These are phyloP conservation scores for Natator depressus DNA, from an alignment of 2,113 vertebrate species.

Conservation along the genomic window DNA sequence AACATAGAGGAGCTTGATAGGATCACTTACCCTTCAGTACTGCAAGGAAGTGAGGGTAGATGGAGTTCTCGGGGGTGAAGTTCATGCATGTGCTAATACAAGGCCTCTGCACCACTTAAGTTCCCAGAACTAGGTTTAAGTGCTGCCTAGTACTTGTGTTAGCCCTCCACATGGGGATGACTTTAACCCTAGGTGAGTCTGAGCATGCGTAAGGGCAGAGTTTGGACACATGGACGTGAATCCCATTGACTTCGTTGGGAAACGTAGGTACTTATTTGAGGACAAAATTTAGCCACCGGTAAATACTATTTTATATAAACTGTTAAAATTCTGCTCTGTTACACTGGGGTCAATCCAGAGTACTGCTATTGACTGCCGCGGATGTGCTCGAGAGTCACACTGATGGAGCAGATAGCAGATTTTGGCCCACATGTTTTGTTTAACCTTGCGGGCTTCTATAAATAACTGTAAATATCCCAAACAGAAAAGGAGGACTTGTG, in stretches of 20 bases:
- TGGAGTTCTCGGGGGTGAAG: not conserved
- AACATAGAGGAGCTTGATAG: not conserved
- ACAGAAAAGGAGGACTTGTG: too few relatives aligned
- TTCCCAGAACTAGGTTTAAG: not conserved
- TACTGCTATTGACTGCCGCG: not conserved
- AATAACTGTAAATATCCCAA: not conserved
- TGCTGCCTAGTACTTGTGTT: not conserved
- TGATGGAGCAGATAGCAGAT: not conserved
- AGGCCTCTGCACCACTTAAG: not conserved
- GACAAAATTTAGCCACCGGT: not conserved
- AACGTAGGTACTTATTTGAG: not conserved
- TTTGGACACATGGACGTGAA: not conserved
- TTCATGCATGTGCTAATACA: not conserved
- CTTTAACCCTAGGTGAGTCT: not conserved
- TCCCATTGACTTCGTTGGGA: not conserved
- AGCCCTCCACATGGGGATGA: not conserved
- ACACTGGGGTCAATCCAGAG: not conserved
- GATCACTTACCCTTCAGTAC: not conserved
- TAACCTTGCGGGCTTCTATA: not conserved
- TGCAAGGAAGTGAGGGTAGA: not conserved
- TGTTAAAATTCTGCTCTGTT: not conserved
- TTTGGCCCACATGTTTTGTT: not conserved
- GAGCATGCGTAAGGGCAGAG: not conserved
- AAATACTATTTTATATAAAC: not conserved
- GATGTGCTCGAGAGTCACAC: not conserved